Conservation (phyloP, 1,140 invertebrate species). For the Calephelis virginiensis region DNA sequence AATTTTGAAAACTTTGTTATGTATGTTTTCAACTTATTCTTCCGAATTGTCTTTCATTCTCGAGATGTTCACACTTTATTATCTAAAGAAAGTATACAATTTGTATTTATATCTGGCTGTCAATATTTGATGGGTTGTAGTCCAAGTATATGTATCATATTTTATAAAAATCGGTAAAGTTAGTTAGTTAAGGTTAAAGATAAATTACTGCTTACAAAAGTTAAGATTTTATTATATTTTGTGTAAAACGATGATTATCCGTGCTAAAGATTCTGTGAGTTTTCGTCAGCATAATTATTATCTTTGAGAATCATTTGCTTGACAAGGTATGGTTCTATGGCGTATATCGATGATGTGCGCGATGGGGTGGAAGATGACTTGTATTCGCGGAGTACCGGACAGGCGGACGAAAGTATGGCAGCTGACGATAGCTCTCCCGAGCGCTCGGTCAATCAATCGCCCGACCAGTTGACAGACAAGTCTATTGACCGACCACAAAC, state of each 20-base stretch:
- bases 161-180: no score
- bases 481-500: slow-evolving; percentile 20
- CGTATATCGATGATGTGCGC: slow-evolving; percentile 61
- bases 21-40: no score
- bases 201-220: no score
- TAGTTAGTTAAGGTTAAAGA: no score
- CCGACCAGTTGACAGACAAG: slow-evolving; percentile 31
- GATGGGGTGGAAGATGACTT: slow-evolving; percentile 58
- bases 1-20: no score
- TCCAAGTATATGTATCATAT: no score
- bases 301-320: slow-evolving; percentile 1
- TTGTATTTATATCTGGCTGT: no score
- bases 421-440: slow-evolving; percentile 6
- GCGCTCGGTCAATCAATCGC: slow-evolving; percentile 20
- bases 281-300: neutral
- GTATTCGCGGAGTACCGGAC: slow-evolving; percentile 54
- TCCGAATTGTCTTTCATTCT: no score
- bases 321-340: slow-evolving; percentile 46
- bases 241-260: neutral
- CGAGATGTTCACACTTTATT: no score
- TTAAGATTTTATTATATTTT: no score
- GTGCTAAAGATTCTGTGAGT: neutral
- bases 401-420: slow-evolving; percentile 29
- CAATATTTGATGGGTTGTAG: no score
- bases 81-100: no score